Evolutionary conservation across 2,113 vertebrate genomes (phyloP).

Genomic region (Rhea pennata): DNA sequence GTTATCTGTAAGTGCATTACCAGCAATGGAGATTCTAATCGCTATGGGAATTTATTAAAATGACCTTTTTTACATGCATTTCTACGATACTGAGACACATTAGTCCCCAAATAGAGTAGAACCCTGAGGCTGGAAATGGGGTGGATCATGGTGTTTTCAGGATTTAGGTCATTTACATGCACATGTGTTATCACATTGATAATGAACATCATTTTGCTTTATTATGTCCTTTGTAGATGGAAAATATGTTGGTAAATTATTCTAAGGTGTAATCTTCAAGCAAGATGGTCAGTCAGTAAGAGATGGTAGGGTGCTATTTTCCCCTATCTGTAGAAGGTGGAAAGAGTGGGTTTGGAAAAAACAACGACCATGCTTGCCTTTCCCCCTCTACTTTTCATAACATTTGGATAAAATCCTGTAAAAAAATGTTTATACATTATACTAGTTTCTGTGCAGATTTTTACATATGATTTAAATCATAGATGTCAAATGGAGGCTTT

Average conservation of each 20-base stretch:
- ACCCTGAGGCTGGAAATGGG: background rate
- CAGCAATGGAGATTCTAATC: background rate
- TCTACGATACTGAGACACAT: background rate
- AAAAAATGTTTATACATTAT: background rate
- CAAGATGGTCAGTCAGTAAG: background rate
- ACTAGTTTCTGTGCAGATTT: background rate
- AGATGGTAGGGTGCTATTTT: background rate
- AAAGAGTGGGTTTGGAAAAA: background rate
- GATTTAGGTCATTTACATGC: background rate
- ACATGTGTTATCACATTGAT: background rate
- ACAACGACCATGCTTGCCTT: background rate
- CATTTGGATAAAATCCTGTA: background rate
- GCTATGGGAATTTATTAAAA: background rate
- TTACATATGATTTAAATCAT: background rate
- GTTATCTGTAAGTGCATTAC: conserved; percentile 19
- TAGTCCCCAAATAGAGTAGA: background rate
- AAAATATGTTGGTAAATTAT: background rate
- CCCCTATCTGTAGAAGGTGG: background rate
- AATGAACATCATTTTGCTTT: background rate
- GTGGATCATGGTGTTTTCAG: background rate
- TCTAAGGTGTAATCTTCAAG: background rate
- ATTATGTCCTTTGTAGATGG: background rate
- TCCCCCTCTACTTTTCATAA: background rate
- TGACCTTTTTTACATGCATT: background rate
- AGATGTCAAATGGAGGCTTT: background rate